phyloP scores from a whole-genome alignment of 2,797 vertebrate species.

The Oreortyx pictus region DNA sequence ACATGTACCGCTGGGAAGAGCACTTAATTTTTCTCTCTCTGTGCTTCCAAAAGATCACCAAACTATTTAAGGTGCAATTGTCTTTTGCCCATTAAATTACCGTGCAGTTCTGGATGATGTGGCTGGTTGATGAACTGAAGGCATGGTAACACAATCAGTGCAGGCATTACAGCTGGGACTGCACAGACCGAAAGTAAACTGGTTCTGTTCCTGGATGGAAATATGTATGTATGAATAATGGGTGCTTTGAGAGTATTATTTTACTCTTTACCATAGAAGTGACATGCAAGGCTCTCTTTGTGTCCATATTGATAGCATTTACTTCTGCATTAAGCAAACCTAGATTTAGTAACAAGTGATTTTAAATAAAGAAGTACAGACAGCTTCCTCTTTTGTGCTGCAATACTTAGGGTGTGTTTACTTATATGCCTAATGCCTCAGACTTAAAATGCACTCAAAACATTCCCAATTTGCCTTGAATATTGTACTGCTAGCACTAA shows the following conservation, averaged over 20 bases:
- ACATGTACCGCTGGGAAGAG: background rate
- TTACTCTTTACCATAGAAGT: background rate
- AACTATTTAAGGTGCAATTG: background rate
- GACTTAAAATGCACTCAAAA: background rate
- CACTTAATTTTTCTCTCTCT: background rate
- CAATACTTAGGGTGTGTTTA: background rate
- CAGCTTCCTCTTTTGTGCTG: background rate
- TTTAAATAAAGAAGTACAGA: slow-evolving; percentile 2
- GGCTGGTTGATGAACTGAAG: background rate
- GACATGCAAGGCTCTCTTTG: background rate
- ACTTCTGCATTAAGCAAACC: background rate
- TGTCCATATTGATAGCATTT: background rate
- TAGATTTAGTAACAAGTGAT: background rate
- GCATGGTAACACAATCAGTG: background rate
- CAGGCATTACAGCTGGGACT: background rate
- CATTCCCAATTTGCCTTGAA: background rate
- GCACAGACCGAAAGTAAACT: background rate
- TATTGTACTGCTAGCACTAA: background rate
- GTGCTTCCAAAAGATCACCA: background rate
- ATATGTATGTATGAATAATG: background rate
- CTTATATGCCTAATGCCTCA: background rate
- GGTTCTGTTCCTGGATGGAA: background rate
- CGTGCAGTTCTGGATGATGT: background rate
- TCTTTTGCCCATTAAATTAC: background rate
- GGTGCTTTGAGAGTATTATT: background rate